Evolutionary conservation across 2,888 invertebrate genomes (phyloP).

Genomic region (Xestia rhomboidea): DNA sequence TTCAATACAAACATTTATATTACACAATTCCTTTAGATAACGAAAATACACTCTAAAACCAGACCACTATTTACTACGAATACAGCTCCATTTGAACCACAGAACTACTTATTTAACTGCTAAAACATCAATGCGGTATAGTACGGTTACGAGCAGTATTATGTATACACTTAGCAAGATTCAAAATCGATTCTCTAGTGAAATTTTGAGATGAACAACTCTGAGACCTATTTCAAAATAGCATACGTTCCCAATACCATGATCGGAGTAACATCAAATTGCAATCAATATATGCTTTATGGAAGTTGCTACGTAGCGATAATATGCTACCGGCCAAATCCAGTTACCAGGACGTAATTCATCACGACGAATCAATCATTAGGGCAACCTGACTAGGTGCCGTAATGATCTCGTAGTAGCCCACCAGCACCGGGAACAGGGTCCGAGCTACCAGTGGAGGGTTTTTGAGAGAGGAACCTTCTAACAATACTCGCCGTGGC

Average conservation of each 20-base stretch:
- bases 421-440: no score
- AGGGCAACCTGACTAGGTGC: no score
- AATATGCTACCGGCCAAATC: not conserved
- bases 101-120: constrained; percentile 28
- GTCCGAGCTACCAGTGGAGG: no score
- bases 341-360: not conserved
- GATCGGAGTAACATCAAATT: not conserved
- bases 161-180: not conserved
- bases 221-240: not conserved
- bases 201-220: not conserved
- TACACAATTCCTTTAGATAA: not conserved
- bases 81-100: not conserved
- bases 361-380: not conserved
- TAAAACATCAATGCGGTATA: constrained; percentile 46
- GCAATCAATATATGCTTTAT: not conserved
- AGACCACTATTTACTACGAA: constrained; percentile 12
- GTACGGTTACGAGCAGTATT: not conserved
- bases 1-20: not conserved
- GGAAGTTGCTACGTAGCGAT: not conserved
- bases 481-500: no score
- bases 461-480: no score
- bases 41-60: not conserved
- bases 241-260: not conserved
- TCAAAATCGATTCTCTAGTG: not conserved
- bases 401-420: no score